Evolutionary conservation across 64 coral and sea anemone genomes (phyloP).

Genomic region (Orbicella faveolata): DNA sequence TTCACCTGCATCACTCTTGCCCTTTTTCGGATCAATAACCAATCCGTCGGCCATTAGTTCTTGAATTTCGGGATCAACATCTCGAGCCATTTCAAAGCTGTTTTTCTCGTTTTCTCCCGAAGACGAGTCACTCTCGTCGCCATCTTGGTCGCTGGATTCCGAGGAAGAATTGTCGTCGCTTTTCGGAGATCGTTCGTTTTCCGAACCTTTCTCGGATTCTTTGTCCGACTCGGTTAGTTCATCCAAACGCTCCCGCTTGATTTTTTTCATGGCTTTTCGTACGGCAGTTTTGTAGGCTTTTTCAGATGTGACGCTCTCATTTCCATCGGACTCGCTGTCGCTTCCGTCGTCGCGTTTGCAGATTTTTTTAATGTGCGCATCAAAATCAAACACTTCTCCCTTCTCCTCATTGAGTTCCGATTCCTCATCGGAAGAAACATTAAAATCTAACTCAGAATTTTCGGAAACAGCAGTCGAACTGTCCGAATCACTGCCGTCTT

Average conservation of each 20-base stretch:
- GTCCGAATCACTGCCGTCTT: background rate
- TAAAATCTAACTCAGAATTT: background rate
- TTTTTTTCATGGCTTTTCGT: conserved; percentile 12
- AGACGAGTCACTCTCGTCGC: background rate
- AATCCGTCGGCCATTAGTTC: background rate
- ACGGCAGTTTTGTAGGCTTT: conserved; percentile 23
- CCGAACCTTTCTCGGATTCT: conserved; percentile 21
- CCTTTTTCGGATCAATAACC: background rate
- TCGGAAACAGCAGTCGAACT: background rate
- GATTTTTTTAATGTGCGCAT: conserved; percentile 41
- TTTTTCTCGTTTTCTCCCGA: background rate
- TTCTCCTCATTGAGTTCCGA: background rate
- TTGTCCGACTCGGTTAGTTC: background rate
- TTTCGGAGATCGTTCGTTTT: conserved; percentile 2
- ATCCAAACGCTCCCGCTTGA: conserved; percentile 1
- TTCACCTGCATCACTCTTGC: background rate
- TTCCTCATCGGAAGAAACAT: conserved; percentile 7
- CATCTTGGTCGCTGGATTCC: conserved; percentile 7
- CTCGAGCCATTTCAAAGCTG: background rate
- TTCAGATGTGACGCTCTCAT: conserved; percentile 1
- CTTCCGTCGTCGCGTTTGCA: background rate
- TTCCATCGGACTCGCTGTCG: conserved; percentile 13
- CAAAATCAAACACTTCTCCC: conserved; percentile 46
- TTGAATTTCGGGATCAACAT: conserved; percentile 6
- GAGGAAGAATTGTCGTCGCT: conserved; percentile 19